These are phyloP conservation scores for Thomomys bottae DNA, from an alignment of 2,113 vertebrate species.

Conservation along the genomic window DNA sequence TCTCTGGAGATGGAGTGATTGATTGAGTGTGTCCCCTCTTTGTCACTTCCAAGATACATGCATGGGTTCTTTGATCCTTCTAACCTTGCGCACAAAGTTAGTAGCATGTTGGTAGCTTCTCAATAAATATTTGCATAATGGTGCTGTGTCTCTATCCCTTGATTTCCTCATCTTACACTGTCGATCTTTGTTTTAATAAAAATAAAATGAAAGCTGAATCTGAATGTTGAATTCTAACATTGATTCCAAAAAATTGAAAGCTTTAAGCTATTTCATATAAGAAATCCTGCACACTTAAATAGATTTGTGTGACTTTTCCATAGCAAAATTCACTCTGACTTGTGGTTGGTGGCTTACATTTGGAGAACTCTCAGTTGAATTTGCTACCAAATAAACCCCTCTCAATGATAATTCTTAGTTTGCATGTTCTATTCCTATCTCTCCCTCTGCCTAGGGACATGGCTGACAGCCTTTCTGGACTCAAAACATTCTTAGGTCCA, in stretches of 20 bases:
- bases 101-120: background rate
- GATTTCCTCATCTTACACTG: background rate
- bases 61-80: background rate
- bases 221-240: slow-evolving; percentile 52
- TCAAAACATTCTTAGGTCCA: background rate
- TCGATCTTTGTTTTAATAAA: background rate
- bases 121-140: background rate
- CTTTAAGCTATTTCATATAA: slow-evolving; percentile 8
- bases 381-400: background rate
- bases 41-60: background rate
- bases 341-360: background rate
- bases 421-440: background rate
- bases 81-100: background rate
- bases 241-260: background rate
- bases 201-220: slow-evolving; percentile 16
- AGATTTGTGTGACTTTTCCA: background rate
- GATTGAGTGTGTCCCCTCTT: background rate
- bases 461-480: background rate
- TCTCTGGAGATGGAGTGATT: background rate
- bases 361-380: background rate
- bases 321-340: background rate
- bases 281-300: background rate
- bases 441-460: background rate
- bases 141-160: background rate
- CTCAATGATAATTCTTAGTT: background rate